Base-by-base conservation (phyloP, 2,797 vertebrate species). In the Lacerta bilineata region DNA sequence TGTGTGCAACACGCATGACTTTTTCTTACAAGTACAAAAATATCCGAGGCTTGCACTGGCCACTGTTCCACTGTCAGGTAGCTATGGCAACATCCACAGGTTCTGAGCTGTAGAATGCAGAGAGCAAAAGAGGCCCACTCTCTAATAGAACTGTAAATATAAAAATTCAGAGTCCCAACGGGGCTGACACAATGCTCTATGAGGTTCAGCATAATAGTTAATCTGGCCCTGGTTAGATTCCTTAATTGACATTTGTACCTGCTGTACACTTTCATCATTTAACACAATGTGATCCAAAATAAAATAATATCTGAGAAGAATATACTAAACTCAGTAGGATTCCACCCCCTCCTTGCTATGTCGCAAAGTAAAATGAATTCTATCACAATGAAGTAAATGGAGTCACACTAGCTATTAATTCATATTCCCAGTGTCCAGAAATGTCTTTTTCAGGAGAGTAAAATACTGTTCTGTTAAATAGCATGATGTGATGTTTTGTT, bases 401-500 rank as follows among this genome's bases (percentile, higher is more conserved):
- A 80, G 83, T 72, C n/a, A 36, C 43, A 46, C n/a, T 55, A 80
- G 76, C 68, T 20, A 72, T 74, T 80, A 43, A 87, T 92, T 61
- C 69, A 15, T 41, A 9, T 5, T 90, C 81, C 43, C 2, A 33
- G 61, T 0, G 5, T 87, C 85, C 72, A 41, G 18, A 72, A 83
- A 83, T 72, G 0, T 89, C 27, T 43, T 43, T 74, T 90, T 68
- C 87, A 8, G 36, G 25, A 74, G 43, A 82, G 75, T 79, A 39
- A 90, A 91, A 41, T 75, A 76, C 13, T 36, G 27, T 64, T 36
- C 50, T 27, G 25, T 59, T 64, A 76, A 71, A 80, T 75, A 8
- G 46, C 84, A 72, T 89, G 87, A 78, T 76, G 88, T 74, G 18
- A 46, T 91, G 79, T 8, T 83, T 91, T 80, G 79, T 8, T 83